Evolutionary conservation across 1,140 invertebrate genomes (phyloP).

Genomic region (Akabosia matsudoensis): DNA sequence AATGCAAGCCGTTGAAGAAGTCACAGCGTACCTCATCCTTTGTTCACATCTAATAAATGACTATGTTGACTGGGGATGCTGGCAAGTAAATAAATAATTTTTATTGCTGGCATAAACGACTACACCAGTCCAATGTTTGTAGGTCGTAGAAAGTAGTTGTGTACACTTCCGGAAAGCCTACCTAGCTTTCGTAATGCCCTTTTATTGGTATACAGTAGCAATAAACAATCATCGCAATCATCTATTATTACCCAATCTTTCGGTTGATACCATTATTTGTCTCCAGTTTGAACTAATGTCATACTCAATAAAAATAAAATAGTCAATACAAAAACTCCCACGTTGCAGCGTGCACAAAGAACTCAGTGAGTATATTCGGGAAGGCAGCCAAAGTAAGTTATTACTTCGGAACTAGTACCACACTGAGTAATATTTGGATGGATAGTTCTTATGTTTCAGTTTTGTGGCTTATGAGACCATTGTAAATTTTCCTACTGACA

Average conservation of each 20-base stretch:
- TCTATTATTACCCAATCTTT: background rate
- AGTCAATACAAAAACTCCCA: background rate
- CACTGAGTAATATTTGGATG: background rate
- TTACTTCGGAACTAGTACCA: background rate
- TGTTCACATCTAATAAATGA: too few species aligned
- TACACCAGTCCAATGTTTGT: background rate
- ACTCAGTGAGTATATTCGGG: background rate
- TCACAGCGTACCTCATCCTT: too few species aligned
- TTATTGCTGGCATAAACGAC: too few species aligned
- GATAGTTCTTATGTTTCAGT: slow-evolving; percentile 5
- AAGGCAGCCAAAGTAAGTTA: background rate
- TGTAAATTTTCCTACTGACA: slow-evolving; percentile 8
- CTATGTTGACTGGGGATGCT: too few species aligned
- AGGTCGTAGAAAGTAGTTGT: background rate
- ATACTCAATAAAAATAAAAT: background rate
- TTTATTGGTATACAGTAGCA: background rate
- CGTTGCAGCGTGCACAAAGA: too few species aligned
- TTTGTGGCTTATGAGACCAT: background rate
- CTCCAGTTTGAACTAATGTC: background rate
- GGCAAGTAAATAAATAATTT: too few species aligned
- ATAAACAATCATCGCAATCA: background rate
- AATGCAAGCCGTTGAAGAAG: background rate
- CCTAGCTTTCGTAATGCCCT: too few species aligned
- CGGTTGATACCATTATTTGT: background rate
- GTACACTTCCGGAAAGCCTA: background rate